These are phyloP conservation scores for Lycopodina hypogea DNA, from an alignment of 37 sponge, comb jelly and placozoan species.

Conservation along the genomic window DNA sequence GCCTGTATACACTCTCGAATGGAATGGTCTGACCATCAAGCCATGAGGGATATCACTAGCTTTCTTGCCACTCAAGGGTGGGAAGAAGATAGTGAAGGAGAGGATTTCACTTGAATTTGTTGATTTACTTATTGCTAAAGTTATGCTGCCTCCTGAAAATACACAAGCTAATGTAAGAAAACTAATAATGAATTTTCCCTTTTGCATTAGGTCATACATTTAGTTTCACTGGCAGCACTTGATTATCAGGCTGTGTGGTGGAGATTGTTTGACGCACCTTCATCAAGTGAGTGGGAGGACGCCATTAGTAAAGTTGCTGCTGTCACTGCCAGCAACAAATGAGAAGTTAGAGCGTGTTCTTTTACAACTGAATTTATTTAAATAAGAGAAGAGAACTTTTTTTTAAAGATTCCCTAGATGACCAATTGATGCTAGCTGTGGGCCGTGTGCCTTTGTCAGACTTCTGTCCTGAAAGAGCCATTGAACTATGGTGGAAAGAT, in stretches of 20 bases:
- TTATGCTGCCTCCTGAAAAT: slow-evolving; percentile 36
- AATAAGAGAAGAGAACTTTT: too few relatives aligned
- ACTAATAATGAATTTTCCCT: slow-evolving; percentile 43
- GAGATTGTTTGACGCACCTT: slow-evolving; percentile 47
- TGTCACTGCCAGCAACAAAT: slow-evolving; percentile 60
- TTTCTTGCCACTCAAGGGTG: slow-evolving; percentile 60
- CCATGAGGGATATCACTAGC: slow-evolving; percentile 58
- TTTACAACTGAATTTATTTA: too few relatives aligned
- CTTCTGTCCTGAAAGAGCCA: too few relatives aligned
- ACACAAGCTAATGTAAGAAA: slow-evolving; percentile 32
- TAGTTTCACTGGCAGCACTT: slow-evolving; percentile 24
- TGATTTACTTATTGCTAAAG: slow-evolving; percentile 15
- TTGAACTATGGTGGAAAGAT: too few relatives aligned
- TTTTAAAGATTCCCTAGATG: too few relatives aligned
- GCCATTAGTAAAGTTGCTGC: slow-evolving; percentile 42
- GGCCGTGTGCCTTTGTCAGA: too few relatives aligned
- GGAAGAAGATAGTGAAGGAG: slow-evolving; percentile 55
- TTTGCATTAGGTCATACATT: slow-evolving; percentile 39
- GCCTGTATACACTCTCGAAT: slow-evolving; percentile 68
- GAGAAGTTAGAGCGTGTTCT: slow-evolving; percentile 55
- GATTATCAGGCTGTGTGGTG: slow-evolving; percentile 67
- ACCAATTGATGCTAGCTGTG: too few relatives aligned
- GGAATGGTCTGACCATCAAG: slow-evolving; percentile 62
- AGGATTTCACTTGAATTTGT: slow-evolving; percentile 38
- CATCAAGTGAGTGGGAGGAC: slow-evolving; percentile 46